phyloP scores from a whole-genome alignment of 2,113 vertebrate species.

The Balaeniceps rex region DNA sequence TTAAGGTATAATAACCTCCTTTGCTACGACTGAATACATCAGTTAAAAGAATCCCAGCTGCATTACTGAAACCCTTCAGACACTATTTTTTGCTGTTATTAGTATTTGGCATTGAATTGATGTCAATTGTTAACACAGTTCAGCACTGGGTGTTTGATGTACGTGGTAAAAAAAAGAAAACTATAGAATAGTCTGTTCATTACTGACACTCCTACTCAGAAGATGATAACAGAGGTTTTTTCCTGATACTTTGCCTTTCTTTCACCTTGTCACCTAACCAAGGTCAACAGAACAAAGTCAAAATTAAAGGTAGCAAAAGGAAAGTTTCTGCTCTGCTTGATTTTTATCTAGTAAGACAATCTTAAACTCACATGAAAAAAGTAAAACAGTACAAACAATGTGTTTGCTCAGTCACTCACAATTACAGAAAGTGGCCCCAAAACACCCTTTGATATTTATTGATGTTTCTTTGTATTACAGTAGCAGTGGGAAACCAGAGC shows the following conservation, averaged over 20 bases:
- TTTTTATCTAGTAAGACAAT: conserved; percentile 23
- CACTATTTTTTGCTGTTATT: not conserved
- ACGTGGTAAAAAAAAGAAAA: not conserved
- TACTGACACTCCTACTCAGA: not conserved
- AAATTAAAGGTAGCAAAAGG: not conserved
- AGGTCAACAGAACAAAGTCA: not conserved
- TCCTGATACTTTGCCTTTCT: not conserved
- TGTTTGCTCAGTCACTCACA: conserved; percentile 12
- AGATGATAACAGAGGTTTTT: not conserved
- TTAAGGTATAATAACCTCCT: not conserved
- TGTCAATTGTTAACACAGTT: not conserved
- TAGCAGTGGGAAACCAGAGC: not conserved
- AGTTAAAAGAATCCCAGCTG: not conserved
- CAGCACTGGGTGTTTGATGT: not conserved
- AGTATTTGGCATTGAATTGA: not conserved
- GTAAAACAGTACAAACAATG: not conserved
- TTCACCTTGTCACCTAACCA: conserved; percentile 15
- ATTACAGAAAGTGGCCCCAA: not conserved
- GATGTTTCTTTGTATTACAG: not conserved
- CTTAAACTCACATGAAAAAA: not conserved
- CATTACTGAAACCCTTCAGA: not conserved
- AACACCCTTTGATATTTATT: not conserved
- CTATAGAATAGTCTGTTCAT: not conserved
- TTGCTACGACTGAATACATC: not conserved
- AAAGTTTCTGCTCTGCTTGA: not conserved